Base-by-base conservation (phyloP, 2,113 vertebrate species). In the Sander lucioperca region DNA sequence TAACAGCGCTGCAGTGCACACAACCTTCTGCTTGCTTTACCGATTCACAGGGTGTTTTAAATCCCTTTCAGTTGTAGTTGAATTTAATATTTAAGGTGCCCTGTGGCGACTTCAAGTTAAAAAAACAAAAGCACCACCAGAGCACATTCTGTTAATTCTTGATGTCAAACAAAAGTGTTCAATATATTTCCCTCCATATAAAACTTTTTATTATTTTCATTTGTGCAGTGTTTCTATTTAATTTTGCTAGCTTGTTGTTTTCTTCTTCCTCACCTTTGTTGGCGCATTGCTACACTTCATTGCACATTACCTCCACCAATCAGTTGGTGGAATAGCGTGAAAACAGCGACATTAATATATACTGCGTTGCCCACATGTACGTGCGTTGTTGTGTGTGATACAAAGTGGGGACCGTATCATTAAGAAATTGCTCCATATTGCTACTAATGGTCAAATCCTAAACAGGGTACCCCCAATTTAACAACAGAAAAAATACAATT, bases 1-100 rank as follows among this genome's bases (percentile, higher is more conserved):
- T 47, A 76, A 70, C 59, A 74, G 59, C 58, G 59, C 61, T 56
- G 74, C 63, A 77, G 39, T 43, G 39, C 15, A 63, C 48, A 43
- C 33, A 39, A 80, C 74, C 87, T 67, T 54, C 13, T 48, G 19
- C 10, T 62, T 39, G 27, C 57, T 77, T 48, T 53, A 51, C 39
- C 27, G 14, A 56, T 30, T 57, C 23, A 14, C 0, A 47, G 11
- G 19, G 0, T 21, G 21, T 51, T 36, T 74, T 9, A 19, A 67
- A 18, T 27, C 6, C 36, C 54, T 11, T 48, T 63, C 18, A 48
- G 23, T 50, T 81, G 15, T 27, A 56, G 33, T n/a, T 62, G 12
- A 11, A 61, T 43, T 21, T 15, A 56, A 61, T 45, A 33, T 50
- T 70, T 57, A 74, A 62, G 62, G 33, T 62, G 9, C 57, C 33